Base-by-base conservation (phyloP, 2,113 vertebrate species). In the Delphinapterus leucas region DNA sequence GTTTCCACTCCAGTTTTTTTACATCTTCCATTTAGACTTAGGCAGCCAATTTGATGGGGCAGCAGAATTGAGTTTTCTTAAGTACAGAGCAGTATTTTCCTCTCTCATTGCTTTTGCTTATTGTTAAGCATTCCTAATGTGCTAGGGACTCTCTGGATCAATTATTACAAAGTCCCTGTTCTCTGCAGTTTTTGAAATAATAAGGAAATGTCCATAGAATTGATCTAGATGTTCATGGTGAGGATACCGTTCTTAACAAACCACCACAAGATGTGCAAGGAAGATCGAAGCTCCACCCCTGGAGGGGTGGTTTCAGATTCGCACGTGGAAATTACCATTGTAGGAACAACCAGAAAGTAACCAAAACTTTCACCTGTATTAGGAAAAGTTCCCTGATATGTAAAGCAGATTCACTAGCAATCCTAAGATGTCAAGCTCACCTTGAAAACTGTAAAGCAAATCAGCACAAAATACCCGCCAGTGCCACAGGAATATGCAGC, bases 401-500 rank as follows among this genome's bases (percentile, higher is more conserved):
- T 23, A 63, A 90, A 97, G 10, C 77, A 91, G 77, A 67, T 60
- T 79, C 44, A 33, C 67, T 55, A 36, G 28, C 49, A 18, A 86
- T 49, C 36, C 61, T 49, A 93, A 93, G 17, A 83, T 80, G 33
- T 83, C 36, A 89, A 83, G 11, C 58, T 93, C 97, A 90, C 83
- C 95, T 94, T 41, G 8, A 93, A 95, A 93, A 93, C 79, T 25
- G 2, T 33, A 93, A 88, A n/a, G 44, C 60, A 71, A 67, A 47
- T 23, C 4, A 68, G 5, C 23, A 55, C 60, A 76, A 88, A 95
- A 85, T 4, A 49, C 21, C 25, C 44, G 8, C 41, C 5, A 5
- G 47, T 21, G 12, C 84, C 67, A 14, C 61, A 49, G 73, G 76
- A 91, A 88, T 79, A 68, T 9, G 25, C 38, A 76, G 41, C 44